phyloP scores from a whole-genome alignment of 2,113 vertebrate genomes.

The Octodon degus region DNA sequence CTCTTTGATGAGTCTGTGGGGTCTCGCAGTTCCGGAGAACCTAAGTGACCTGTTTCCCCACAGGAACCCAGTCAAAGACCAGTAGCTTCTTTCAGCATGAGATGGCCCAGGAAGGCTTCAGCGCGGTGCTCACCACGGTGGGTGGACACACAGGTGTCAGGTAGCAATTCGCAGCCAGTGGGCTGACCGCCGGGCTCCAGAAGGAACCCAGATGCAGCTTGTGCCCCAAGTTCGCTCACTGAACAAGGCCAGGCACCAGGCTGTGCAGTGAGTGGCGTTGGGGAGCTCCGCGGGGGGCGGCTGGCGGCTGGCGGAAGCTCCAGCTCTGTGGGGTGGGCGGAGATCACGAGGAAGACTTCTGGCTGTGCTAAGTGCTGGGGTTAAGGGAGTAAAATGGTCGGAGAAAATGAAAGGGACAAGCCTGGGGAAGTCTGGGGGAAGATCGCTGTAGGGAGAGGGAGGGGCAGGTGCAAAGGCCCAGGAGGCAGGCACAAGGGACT shows the following conservation, averaged over 20 bases:
- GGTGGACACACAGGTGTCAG: background rate
- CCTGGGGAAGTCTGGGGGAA: background rate
- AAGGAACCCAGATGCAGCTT: background rate
- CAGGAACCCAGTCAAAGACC: constrained; percentile 78
- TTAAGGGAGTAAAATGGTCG: background rate
- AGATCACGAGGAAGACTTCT: background rate
- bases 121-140: constrained; percentile 77
- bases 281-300: background rate
- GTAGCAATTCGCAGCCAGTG: background rate
- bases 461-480: background rate
- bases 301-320: background rate
- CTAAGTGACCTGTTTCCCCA: background rate
- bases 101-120: constrained; percentile 87
- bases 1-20: background rate
- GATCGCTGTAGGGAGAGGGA: background rate
- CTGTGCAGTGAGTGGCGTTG: background rate
- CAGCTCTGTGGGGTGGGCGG: background rate
- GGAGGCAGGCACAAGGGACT: background rate
- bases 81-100: constrained; percentile 84
- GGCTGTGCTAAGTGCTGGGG: background rate
- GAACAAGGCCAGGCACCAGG: background rate
- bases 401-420: background rate
- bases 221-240: background rate
- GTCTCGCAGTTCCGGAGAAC: background rate
- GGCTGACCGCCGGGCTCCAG: background rate